Base-by-base conservation (phyloP, 2,113 vertebrate species). In the Tyto alba region DNA sequence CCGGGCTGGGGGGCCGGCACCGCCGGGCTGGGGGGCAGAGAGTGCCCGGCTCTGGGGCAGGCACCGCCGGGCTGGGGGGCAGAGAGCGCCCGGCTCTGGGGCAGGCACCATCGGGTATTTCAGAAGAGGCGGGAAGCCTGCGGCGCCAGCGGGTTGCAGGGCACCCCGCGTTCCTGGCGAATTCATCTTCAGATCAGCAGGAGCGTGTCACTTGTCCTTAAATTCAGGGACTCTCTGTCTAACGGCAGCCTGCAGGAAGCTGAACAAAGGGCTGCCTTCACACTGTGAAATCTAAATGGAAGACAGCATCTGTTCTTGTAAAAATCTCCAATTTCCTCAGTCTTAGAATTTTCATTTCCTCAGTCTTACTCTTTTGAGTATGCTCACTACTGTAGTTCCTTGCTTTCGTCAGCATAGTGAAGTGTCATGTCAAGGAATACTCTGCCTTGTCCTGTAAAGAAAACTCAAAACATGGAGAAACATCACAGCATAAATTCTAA, bases 51-150 rank as follows among this genome's bases (percentile, higher is more conserved):
- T 19, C 19, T 45, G 45, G 45, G 17, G 19, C 45, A 16, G 45
- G 45, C 45, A 6, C 45, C 9, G 45, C 45, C 45, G 45, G 45
- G 45, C 45, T 18, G 16, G 18, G 45, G 45, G 45, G 45, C 10
- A 19, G 45, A 19, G 18, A 47, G 18, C 10, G 45, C 45, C 45
- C 18, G 18, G 45, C 45, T 10, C 9, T 47, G 45, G 45, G 18
- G 20, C 45, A 9, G 45, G 45, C 45, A 20, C 45, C 45, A 20
- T 20, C 45, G 45, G n/a, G n/a, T n/a, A n/a, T 47, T 20, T 9
- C 26, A 0, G 2, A 4, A 7, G 64, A 8, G 73, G 9, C 36
- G 22, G 50, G 1, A 8, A 13, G 6, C 0, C 17, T 7, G 48
- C 32, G 16, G 43, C 27, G 32, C 30, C n/a, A 3, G 48, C 2